A percentile compares a stretch with the other conserved stretches of the same genome.
Conservation (phyloP, 2,888 invertebrate species). For the Oscheius sp. region DNA sequence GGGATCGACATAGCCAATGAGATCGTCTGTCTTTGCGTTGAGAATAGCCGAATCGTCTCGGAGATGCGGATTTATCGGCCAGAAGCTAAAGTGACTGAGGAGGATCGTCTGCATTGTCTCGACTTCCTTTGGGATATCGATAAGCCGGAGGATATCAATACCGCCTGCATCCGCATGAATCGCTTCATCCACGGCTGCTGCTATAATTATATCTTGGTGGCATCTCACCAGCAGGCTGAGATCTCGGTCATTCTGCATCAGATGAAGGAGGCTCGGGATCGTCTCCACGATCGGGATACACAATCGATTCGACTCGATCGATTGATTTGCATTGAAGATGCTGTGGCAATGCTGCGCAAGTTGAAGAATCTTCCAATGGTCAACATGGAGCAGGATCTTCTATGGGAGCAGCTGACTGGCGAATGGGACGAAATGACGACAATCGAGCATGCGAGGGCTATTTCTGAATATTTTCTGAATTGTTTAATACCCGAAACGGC, state of each 20-base stretch:
- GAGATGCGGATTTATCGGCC: constrained; percentile 11
- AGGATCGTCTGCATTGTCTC: background rate
- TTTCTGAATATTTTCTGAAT: background rate
- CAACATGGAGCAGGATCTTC: background rate
- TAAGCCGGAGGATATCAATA: constrained; percentile 13
- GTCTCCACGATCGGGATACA: constrained; percentile 15
- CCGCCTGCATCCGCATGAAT: constrained; percentile 11
- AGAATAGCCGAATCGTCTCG: background rate
- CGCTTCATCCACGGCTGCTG: constrained; percentile 24
- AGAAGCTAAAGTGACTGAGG: background rate
- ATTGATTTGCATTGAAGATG: constrained; percentile 29
- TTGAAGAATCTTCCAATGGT: background rate
- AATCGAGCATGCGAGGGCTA: background rate
- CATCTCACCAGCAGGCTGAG: constrained; percentile 13
- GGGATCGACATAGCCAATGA: background rate
- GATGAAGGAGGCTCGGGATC: constrained; percentile 26
- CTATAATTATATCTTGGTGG: constrained; percentile 22
- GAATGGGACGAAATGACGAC: constrained; percentile 1
- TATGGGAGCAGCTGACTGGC: constrained; percentile 14
- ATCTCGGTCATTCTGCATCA: constrained; percentile 7
- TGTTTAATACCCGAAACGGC: background rate
- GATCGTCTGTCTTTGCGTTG: constrained; percentile 3
- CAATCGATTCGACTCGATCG: constrained; percentile 31
- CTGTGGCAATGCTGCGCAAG: constrained; percentile 12
- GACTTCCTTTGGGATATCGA: constrained; percentile 4